Percentiles rank a stretch among this genome's conserved stretches.
These are phyloP conservation scores for Cheilosia vernalis DNA, from an alignment of 2,888 invertebrate genomes.

Conservation along the genomic window DNA sequence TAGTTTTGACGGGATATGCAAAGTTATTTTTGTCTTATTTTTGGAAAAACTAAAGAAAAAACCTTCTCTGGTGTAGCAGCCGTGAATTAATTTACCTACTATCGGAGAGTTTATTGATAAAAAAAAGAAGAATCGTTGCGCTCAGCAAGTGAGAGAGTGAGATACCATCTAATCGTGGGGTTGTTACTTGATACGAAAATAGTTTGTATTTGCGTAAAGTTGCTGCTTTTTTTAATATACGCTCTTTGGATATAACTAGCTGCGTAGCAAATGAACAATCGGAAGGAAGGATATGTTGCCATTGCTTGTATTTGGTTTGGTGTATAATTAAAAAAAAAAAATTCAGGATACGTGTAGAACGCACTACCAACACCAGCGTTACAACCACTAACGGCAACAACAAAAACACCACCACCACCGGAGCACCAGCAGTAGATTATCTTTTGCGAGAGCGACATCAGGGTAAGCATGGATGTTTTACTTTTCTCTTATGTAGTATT, in stretches of 20 bases:
- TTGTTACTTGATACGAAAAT: conserved; percentile 56
- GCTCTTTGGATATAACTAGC: conserved; percentile 27
- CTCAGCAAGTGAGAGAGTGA: conserved; percentile 53
- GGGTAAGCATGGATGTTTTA: conserved; percentile 58
- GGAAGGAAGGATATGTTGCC: conserved; percentile 51
- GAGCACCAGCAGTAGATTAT: conserved; percentile 30
- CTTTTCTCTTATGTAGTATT: conserved; percentile 19
- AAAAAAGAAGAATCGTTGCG: conserved; percentile 37
- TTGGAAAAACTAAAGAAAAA: conserved; percentile 13
- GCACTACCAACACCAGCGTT: conserved; percentile 10
- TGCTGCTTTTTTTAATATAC: conserved; percentile 16
- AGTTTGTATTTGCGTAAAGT: conserved; percentile 60
- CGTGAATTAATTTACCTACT: conserved; percentile 57
- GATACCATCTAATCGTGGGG: conserved; percentile 62
- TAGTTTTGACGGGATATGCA: conserved; percentile 27
- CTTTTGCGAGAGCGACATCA: conserved; percentile 48
- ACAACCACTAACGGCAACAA: not conserved
- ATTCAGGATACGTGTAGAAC: conserved; percentile 53
- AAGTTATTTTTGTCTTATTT: conserved; percentile 12
- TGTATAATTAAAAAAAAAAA: conserved; percentile 45
- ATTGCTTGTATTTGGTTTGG: conserved; percentile 36
- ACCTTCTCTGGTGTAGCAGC: conserved; percentile 32
- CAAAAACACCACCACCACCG: conserved; percentile 8
- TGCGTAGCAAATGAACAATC: conserved; percentile 37
- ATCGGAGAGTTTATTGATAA: conserved; percentile 49